Evolutionary conservation across 2,797 vertebrate genomes (phyloP).

Genomic region (Cirrhinus molitorella): DNA sequence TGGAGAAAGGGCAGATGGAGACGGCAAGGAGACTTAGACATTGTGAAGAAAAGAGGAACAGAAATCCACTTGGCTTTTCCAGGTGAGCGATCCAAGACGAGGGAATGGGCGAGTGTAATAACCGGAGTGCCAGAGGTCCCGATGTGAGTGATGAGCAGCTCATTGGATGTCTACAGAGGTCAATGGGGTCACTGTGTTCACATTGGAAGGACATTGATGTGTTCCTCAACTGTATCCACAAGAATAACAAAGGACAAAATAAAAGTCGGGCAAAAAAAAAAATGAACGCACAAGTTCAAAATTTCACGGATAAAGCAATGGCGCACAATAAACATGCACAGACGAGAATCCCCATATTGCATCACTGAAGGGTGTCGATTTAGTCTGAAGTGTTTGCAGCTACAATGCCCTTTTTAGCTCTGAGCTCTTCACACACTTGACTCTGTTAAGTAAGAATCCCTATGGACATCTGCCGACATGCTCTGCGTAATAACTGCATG

Average conservation of each 20-base stretch:
- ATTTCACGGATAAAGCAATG: slow-evolving; percentile 64
- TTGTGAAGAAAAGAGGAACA: slow-evolving; percentile 41
- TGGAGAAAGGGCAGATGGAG: slow-evolving; percentile 33
- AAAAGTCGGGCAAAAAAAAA: slow-evolving; percentile 73
- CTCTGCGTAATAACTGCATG: slow-evolving; percentile 18
- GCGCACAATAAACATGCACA: slow-evolving; percentile 32
- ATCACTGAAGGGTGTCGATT: neutral
- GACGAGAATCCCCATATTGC: neutral
- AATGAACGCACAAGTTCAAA: slow-evolving; percentile 78
- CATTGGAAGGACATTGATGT: slow-evolving; percentile 78
- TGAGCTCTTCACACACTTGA: slow-evolving; percentile 30
- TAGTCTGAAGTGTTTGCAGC: neutral
- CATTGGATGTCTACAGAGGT: slow-evolving; percentile 74
- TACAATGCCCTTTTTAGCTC: slow-evolving; percentile 31
- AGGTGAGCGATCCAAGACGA: slow-evolving; percentile 52
- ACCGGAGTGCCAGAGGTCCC: slow-evolving; percentile 73
- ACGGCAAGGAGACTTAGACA: slow-evolving; percentile 36
- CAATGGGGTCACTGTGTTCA: slow-evolving; percentile 73
- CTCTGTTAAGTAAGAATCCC: slow-evolving; percentile 29
- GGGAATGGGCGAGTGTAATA: slow-evolving; percentile 73
- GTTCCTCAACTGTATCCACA: slow-evolving; percentile 77
- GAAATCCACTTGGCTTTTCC: slow-evolving; percentile 56
- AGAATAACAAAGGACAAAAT: slow-evolving; percentile 75
- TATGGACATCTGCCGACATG: slow-evolving; percentile 19
- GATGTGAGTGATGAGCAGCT: slow-evolving; percentile 76